These are phyloP conservation scores for Hololepta plana DNA, from an alignment of 2,888 invertebrate species.

Conservation along the genomic window DNA sequence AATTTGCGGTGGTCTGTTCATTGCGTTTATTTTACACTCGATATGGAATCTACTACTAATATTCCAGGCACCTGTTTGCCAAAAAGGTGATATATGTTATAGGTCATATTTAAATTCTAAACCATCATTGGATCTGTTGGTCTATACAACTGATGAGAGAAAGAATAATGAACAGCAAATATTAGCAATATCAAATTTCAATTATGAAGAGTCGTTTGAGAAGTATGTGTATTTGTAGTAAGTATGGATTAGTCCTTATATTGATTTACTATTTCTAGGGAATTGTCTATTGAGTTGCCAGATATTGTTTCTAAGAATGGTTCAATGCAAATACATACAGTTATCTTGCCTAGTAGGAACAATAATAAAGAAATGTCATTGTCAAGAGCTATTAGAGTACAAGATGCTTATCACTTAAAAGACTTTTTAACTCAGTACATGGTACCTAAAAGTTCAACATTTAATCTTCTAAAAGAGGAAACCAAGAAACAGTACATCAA, in stretches of 20 bases:
- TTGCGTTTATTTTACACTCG: constrained; percentile 51
- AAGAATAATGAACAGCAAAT: constrained; percentile 39
- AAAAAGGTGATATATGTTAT: constrained; percentile 43
- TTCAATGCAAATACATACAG: constrained; percentile 59
- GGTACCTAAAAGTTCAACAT: constrained; percentile 56
- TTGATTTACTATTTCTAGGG: constrained; percentile 29
- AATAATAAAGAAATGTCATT: constrained; percentile 31
- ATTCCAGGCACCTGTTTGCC: constrained; percentile 53
- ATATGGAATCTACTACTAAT: constrained; percentile 59
- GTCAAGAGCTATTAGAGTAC: constrained; percentile 37
- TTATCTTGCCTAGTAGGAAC: constrained; percentile 40
- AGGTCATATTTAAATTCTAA: constrained; percentile 46
- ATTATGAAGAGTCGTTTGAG: constrained; percentile 38
- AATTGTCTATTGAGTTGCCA: constrained; percentile 50
- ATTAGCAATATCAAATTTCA: constrained; percentile 41
- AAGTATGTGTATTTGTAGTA: constrained; percentile 23
- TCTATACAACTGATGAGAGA: constrained; percentile 46
- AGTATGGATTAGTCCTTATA: constrained; percentile 4
- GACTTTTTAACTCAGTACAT: constrained; percentile 54
- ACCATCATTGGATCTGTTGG: constrained; percentile 48
- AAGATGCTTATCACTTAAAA: constrained; percentile 41
- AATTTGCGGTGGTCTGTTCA: too few relatives aligned
- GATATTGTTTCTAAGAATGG: constrained; percentile 66
- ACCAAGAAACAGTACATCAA: constrained; percentile 18
- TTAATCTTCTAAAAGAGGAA: constrained; percentile 45